Evolutionary conservation across 2,888 invertebrate genomes (phyloP).

Genomic region (Hofmannophila pseudospretella): DNA sequence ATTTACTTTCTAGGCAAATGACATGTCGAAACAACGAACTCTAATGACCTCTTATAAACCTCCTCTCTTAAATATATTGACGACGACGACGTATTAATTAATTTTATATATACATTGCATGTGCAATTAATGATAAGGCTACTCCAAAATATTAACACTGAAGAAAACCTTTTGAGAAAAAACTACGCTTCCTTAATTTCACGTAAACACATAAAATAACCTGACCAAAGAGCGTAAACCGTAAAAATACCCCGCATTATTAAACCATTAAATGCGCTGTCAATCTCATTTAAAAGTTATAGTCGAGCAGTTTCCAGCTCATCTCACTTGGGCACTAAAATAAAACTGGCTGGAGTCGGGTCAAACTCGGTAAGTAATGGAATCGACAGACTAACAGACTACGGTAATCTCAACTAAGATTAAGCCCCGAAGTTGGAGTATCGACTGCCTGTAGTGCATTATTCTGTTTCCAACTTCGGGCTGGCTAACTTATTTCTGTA

Average conservation of each 20-base stretch:
- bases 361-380: conserved; percentile 45
- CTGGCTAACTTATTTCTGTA: conserved; percentile 38
- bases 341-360: conserved; percentile 37
- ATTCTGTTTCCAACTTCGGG: conserved; percentile 42
- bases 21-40: no score
- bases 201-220: not conserved
- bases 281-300: conserved; percentile 52
- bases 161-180: no score
- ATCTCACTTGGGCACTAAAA: conserved; percentile 23
- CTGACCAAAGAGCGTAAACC: not conserved
- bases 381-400: conserved; percentile 41
- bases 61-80: no score
- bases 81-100: no score
- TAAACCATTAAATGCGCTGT: conserved; percentile 34
- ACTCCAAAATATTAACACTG: no score
- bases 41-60: no score
- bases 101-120: no score
- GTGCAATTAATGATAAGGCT: no score
- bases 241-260: not conserved
- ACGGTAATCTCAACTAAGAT: conserved; percentile 60
- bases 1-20: no score
- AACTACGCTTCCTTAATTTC: no score
- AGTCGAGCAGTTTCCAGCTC: conserved; percentile 23
- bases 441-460: conserved; percentile 52
- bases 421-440: conserved; percentile 62